phyloP scores from a whole-genome alignment of 2,797 vertebrate genomes.

The Pachyuromys duprasi region DNA sequence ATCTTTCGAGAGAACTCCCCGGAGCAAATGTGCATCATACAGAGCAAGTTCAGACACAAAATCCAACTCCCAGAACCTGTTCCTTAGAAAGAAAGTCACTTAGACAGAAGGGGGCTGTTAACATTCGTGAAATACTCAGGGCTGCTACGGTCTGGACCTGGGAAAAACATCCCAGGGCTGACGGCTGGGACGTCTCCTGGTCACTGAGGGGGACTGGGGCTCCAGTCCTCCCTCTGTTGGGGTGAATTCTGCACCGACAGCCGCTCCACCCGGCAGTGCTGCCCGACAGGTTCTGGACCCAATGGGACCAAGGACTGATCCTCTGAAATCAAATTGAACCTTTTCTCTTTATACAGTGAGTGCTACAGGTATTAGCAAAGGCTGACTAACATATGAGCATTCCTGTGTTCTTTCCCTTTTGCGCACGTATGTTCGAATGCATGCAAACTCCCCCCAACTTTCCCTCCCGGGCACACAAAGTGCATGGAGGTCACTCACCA shows the following conservation, averaged over 20 bases:
- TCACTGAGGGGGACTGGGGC: background rate
- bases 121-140: background rate
- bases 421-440: too few species aligned
- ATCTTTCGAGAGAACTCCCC: background rate
- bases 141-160: background rate
- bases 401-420: background rate
- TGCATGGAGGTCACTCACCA: slow-evolving; percentile 87
- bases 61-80: background rate
- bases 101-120: background rate
- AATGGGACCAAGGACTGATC: background rate
- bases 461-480: background rate
- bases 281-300: background rate
- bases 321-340: background rate
- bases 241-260: background rate
- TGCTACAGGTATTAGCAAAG: background rate
- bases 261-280: background rate
- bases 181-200: too few species aligned
- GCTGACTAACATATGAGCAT: background rate
- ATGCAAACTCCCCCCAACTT: background rate
- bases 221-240: background rate
- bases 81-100: background rate
- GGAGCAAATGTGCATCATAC: background rate
- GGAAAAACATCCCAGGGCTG: background rate
- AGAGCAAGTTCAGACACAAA: slow-evolving; percentile 22
- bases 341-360: background rate